phyloP scores from a whole-genome alignment of 2,113 vertebrate genomes.

The Rhodinocichla rosea region DNA sequence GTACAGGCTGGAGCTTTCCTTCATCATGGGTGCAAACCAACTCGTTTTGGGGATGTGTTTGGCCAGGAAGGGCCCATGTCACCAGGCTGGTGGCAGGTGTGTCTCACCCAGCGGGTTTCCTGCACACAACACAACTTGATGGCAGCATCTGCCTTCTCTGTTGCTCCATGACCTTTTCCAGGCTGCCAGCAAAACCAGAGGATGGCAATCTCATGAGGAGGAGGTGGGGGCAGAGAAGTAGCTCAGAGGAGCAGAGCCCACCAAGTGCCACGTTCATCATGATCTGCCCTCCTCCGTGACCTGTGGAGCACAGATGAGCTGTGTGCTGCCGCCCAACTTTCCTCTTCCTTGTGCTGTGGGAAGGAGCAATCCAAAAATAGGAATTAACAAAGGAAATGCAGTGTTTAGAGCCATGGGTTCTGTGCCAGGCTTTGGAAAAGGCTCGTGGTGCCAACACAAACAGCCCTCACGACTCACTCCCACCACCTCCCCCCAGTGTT shows the following conservation, averaged over 20 bases:
- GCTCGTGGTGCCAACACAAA: conserved; percentile 61
- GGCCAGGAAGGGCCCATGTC: not conserved
- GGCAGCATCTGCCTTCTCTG: not conserved
- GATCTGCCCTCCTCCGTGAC: not conserved
- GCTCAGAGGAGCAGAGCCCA: not conserved
- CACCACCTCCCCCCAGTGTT: conserved; percentile 55
- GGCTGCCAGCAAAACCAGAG: not conserved
- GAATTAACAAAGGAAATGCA: not conserved
- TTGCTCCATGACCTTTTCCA: not conserved
- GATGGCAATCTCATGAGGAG: not conserved
- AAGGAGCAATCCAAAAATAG: conserved; percentile 28
- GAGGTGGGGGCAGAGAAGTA: not conserved
- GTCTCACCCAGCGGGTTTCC: not conserved
- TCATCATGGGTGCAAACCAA: not conserved
- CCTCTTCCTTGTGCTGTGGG: not conserved
- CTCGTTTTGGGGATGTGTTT: not conserved
- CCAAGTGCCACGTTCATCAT: accelerated
- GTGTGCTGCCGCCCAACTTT: not conserved
- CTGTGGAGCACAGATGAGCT: accelerated
- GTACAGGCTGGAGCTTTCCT: not conserved
- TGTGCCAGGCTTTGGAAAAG: conserved; percentile 36
- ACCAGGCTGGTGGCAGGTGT: not conserved
- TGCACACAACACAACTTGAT: not conserved
- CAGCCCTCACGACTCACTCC: conserved; percentile 10
- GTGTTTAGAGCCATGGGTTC: not conserved